Percentiles rank a stretch among this genome's conserved stretches.
Conservation (phyloP, 2,797 vertebrate genomes). For the Yasuhikotakia modesta region DNA sequence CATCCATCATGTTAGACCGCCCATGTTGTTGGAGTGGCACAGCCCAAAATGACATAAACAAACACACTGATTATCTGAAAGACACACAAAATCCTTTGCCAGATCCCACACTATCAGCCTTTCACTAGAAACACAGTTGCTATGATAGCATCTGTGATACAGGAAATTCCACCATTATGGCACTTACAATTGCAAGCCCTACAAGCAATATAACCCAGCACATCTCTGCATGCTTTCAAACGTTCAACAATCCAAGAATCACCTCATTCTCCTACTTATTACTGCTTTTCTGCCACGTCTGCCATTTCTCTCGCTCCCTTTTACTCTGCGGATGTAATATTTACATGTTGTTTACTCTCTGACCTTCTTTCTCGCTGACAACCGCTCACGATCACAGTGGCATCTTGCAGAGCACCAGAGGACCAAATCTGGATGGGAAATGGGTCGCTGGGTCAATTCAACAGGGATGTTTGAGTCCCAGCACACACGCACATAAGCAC, state of each 20-base stretch:
- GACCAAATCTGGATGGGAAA: slow-evolving; percentile 67
- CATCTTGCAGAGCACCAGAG: slow-evolving; percentile 57
- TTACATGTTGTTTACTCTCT: neutral
- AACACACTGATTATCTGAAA: slow-evolving; percentile 25
- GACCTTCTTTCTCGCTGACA: neutral
- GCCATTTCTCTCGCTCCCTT: neutral
- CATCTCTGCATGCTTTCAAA: slow-evolving; percentile 21
- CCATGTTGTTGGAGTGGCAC: neutral
- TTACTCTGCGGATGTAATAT: neutral
- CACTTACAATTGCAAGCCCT: slow-evolving; percentile 38
- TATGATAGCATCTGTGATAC: slow-evolving; percentile 53
- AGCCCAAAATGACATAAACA: slow-evolving; percentile 29
- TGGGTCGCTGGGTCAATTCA: slow-evolving; percentile 61
- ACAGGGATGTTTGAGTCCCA: neutral
- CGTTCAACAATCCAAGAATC: neutral
- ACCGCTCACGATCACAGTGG: slow-evolving; percentile 21
- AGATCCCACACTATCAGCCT: slow-evolving; percentile 22
- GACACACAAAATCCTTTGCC: slow-evolving; percentile 31
- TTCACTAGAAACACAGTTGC: slow-evolving; percentile 42
- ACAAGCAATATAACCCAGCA: slow-evolving; percentile 17
- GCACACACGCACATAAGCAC: neutral
- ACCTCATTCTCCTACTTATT: neutral
- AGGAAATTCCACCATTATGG: slow-evolving; percentile 58
- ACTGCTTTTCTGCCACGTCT: neutral
- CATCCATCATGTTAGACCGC: neutral